Conservation (phyloP, 1,140 invertebrate genomes). For the Musca vetustissima region DNA sequence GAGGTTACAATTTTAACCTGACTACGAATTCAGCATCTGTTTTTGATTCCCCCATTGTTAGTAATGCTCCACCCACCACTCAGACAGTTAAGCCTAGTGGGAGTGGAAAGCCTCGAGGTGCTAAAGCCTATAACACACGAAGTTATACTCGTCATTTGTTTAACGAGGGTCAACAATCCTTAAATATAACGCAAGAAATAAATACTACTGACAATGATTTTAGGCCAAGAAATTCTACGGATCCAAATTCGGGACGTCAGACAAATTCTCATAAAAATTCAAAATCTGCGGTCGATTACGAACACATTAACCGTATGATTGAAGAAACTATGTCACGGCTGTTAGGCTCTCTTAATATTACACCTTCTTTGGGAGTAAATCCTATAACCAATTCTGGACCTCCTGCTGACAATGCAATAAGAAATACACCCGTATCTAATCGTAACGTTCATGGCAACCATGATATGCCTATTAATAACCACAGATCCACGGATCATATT, state of each 20-base stretch:
- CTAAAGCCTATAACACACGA: not conserved
- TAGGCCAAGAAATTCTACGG: too few species aligned
- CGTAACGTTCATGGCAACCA: not conserved
- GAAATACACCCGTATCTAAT: not conserved
- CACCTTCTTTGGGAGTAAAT: too few species aligned
- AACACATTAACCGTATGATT: too few species aligned
- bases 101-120: too few species aligned
- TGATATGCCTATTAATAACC: not conserved
- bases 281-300: too few species aligned
- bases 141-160: not conserved
- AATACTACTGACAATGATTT: too few species aligned
- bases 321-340: too few species aligned
- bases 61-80: not conserved
- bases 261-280: too few species aligned
- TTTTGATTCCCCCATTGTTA: not conserved
- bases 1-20: not conserved
- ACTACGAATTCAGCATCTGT: not conserved
- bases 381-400: not conserved
- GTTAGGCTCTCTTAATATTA: too few species aligned
- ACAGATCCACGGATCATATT: not conserved
- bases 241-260: too few species aligned
- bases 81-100: not conserved
- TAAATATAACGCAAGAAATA: too few species aligned
- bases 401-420: not conserved
- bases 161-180: not conserved